phyloP scores from a whole-genome alignment of 2,113 vertebrate species.

The Willisornis vidua region DNA sequence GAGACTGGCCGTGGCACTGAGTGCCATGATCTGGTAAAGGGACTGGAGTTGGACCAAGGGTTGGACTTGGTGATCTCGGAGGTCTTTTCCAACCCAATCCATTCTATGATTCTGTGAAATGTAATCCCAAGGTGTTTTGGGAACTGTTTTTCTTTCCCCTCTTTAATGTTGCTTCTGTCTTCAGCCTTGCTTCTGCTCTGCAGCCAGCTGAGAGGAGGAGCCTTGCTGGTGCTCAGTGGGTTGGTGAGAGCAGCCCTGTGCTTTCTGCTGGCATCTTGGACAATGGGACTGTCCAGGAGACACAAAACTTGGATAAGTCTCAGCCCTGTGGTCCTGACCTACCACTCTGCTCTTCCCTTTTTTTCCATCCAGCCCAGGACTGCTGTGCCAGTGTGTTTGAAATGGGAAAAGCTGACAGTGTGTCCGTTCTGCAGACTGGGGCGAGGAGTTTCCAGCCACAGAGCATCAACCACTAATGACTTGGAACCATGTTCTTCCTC shows the following conservation, averaged over 20 bases:
- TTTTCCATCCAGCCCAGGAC: neutral
- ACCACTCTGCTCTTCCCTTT: neutral
- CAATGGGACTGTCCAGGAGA: neutral
- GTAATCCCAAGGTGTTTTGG: neutral
- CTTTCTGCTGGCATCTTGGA: neutral
- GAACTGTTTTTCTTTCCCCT: neutral
- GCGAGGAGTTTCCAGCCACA: rapidly evolving
- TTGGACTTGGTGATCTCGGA: no score
- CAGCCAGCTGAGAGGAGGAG: neutral
- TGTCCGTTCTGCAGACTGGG: neutral
- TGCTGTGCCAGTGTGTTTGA: neutral
- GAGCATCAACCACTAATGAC: neutral
- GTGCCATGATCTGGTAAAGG: no score
- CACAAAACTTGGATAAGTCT: neutral
- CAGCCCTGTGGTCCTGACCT: neutral
- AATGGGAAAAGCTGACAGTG: neutral
- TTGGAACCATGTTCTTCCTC: neutral
- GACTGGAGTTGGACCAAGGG: no score
- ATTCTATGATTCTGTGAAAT: no score
- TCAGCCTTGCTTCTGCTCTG: neutral
- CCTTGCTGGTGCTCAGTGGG: neutral
- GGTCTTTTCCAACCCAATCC: no score
- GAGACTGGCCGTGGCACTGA: no score
- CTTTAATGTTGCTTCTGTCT: neutral
- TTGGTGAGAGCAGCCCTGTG: neutral